A percentile compares a stretch with the other conserved stretches of the same genome.
Conservation (phyloP, 23 tunicate species). For the Trididemnum clinides region DNA sequence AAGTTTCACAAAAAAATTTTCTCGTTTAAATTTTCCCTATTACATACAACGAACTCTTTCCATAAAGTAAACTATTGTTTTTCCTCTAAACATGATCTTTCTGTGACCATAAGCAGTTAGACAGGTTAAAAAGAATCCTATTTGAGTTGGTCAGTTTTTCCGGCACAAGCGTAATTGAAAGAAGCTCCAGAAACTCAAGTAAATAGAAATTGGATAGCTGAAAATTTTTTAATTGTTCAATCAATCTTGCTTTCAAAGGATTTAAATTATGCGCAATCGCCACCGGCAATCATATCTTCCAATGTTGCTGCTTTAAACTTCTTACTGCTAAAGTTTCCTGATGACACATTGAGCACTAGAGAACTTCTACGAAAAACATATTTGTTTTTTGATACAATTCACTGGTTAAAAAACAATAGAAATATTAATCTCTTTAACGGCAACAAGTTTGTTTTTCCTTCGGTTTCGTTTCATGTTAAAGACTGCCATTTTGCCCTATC, state of each 20-base stretch:
- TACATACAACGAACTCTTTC: no score
- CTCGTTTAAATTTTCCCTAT: no score
- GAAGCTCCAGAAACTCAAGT: neutral
- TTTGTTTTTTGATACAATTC: conserved; percentile 6
- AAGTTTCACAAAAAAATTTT: no score
- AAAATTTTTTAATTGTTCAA: neutral
- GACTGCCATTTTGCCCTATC: neutral
- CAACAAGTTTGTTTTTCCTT: neutral
- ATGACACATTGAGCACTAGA: neutral
- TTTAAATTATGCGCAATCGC: neutral
- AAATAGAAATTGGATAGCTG: neutral
- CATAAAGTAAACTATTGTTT: no score
- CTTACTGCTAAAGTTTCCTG: neutral
- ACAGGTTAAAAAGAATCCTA: no score
- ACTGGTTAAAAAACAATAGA: neutral
- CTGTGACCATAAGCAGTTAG: no score
- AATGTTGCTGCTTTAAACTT: neutral
- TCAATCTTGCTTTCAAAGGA: neutral
- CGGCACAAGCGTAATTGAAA: no score
- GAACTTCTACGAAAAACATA: neutral
- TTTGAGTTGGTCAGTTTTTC: no score
- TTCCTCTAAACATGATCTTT: no score
- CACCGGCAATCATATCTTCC: neutral
- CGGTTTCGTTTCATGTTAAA: neutral
- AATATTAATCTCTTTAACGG: neutral